Base-by-base conservation (phyloP, 2,888 invertebrate genomes). In the Pimpla rufipes region DNA sequence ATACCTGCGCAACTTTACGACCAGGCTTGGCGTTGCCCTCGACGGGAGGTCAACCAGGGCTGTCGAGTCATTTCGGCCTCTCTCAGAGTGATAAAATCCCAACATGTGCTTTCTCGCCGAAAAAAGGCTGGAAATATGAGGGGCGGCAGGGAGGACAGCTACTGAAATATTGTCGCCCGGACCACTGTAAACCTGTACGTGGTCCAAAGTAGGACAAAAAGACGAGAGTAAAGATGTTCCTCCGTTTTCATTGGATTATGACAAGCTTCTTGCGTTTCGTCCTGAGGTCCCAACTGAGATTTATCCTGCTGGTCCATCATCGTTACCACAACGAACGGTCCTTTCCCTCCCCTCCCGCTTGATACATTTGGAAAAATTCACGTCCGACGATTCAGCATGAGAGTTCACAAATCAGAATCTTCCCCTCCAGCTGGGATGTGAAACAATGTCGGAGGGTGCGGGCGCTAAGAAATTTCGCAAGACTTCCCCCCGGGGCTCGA, bases 11-110 rank as follows among this genome's bases (percentile, higher is more conserved):
- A 21, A 23, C 55, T 52, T 70, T 70, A 40, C 55, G 40, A 40
- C 62, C 62, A 10, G 16, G 62, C 37, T 62, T n/a, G 23, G 55
- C 21, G 5, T 52, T 8, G 18, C 1, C n/a, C 59, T 13, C 35
- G 7, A n/a, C 13, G 7, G 59, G n/a, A 57, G n/a, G 29, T 13
- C 57, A n/a, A n/a, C 59, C 35, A 16, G 6, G 16, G 37, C 35
- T 59, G 35, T 23, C 35, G 62, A 40, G 37, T 62, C 37, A 59
- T 59, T 62, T 62, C 16, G 18, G 35, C 37, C 37, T 37, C 62
- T 62, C 35, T 16, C 18, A 11, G 18, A 37, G 37, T 37, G 40
- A 40, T 62, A 62, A 62, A 62, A 62, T 2, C 18, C n/a, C 3
- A 37, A 8, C 62, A 37, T 37, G 37, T 40, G 62, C 40, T 62